Evolutionary conservation across 2,888 invertebrate species (phyloP), one percentile per base, ranked within the genome.

Genomic region (Drosophila setosimentum): DNA sequence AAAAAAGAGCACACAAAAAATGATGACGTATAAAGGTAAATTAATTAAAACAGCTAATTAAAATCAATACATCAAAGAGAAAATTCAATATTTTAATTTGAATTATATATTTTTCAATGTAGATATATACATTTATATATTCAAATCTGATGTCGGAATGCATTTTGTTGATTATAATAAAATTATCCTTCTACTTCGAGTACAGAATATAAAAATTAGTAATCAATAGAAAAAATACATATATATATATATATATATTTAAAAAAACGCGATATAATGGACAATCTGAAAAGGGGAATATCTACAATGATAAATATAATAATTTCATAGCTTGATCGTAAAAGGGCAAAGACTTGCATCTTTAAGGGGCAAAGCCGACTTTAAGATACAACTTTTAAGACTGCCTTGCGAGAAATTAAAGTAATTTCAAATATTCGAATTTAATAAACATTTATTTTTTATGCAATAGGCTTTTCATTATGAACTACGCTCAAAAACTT

Each of bases 401-500:
- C 33, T 33, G 33, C 10, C 10, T 2, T n/a, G 21, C 13, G 7
- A 21, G 13, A 21, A 45, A 4, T 45, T 45, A 7, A 21, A 16
- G 21, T 45, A 21, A 0, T 10, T 57, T 30, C 7, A 30, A 57
- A 30, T 21, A 16, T 10, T 13, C 4, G 0, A 40, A 29, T 40
- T 55, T 21, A 21, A 29, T 21, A 5, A 4, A 35, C 24, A 37
- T 29, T 21, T 40, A 0, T 53, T 33, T 51, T 51, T 51, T 1
- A 33, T 8, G 27, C 16, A 11, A 13, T 30, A 7, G 35, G 29
- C 13, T 21, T 32, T 60, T 45, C 37, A 66, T 60, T 48, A 27
- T 21, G 42, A 60, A 60, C 55, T 70, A 54, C 50, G 49, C 32
- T 55, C 11, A 30, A 24, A 48, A 63, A 61, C 54, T 48, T 29